Evolutionary conservation across 2,113 vertebrate genomes (phyloP), one percentile per base, ranked within the genome.

Genomic region (Spea multiplicata): DNA sequence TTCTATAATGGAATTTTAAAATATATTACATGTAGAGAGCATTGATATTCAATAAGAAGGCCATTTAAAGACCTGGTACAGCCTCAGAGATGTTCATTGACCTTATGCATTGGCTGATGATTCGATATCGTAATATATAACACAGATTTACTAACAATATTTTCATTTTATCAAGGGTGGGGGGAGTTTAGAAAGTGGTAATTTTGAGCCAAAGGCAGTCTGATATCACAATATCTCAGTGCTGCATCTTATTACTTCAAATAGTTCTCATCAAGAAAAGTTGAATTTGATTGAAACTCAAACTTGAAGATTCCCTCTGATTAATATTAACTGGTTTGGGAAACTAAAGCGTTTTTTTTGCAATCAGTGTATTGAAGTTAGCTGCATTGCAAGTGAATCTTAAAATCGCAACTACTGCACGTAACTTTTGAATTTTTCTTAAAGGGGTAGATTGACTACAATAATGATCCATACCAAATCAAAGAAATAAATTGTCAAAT

Each of bases 291-390:
- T 78, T 78, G 75, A 78, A 71, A 14, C 52, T 70, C 75, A 17
- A 61, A 46, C 8, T 70, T 66, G 70, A 17, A 78, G 67, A 71
- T 78, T 78, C 50, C 14, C 67, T 71, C 57, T 78, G 75, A 78
- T 78, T 78, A 78, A 71, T 78, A 77, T 77, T 77, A 78, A 70
- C 67, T 61, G 57, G 67, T 71, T 78, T 71, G 45, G 59, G 47
- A 47, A 71, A 71, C 53, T 50, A 13, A 17, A 71, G 55, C 52
- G n/a, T n/a, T n/a, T n/a, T 62, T 50, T 44, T 7, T 52, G 75
- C 67, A 78, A 78, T 78, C 75, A 78, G 57, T 2, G 49, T 47
- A n/a, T 8, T 62, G 45, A 50, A 48, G 46, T 50, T 46, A 71
- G 75, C 57, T 71, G 67, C 44, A 44, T 50, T 62, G 69, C 67